Evolutionary conservation across 1,140 invertebrate species (phyloP), one percentile per base, ranked within the genome.

Genomic region (Drosophila nigromelanica): DNA sequence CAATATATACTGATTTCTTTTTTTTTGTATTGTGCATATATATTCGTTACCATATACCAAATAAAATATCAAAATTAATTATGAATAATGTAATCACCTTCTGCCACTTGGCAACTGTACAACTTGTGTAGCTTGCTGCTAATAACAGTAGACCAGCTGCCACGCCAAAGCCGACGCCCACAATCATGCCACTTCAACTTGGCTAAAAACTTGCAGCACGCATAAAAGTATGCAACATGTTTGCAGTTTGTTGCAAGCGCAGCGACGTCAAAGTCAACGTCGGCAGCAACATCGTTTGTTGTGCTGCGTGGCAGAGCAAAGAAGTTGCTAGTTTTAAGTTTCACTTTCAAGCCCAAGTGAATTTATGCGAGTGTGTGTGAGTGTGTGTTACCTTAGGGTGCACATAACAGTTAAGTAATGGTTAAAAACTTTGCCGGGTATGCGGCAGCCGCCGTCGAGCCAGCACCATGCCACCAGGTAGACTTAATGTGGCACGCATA

Each of bases 341-440:
- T 87, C 82, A 87, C 82, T 86, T 86, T 86, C 82, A 75, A 63
- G 82, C 81, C 81, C 81, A 86, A 86, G 81, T 86, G 81, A 86
- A 78, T 86, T 87, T 76, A 68, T 61, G 56, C 37, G 56, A 50
- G 27, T 58, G 52, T 50, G 52, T 58, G 63, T 27, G 61, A 64
- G 68, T 60, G 76, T 80, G 70, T 47, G 67, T 24, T 73, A 64
- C 71, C 80, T 82, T 82, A 78, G 70, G 81, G 82, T 82, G 82
- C 78, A 81, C 83, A 86, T 86, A 86, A 86, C 81, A 87, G 78
- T 87, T 87, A 86, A 86, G 82, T 86, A 86, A 86, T 86, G 82
- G 80, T 86, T 86, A 87, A 76, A 86, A 86, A 86, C 75, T 86
- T 86, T 75, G 63, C 42, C 78, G 47, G 66, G 61, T 74, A 67